Evolutionary conservation across 1,140 invertebrate species (phyloP).

Genomic region (Heliothis subflexa): DNA sequence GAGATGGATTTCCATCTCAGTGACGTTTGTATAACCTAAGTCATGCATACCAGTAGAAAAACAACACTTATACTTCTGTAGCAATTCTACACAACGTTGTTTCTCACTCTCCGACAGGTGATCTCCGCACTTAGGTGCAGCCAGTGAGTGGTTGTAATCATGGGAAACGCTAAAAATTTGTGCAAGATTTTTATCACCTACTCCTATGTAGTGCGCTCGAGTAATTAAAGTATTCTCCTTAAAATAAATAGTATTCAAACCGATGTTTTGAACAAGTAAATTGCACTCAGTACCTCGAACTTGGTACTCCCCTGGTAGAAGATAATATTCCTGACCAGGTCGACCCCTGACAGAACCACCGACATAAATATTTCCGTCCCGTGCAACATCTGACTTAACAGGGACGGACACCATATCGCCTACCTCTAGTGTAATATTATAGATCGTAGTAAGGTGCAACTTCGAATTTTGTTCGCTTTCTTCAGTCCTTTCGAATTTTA

Average conservation of each 20-base stretch:
- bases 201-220: slow-evolving; percentile 30
- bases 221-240: slow-evolving; percentile 33
- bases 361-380: slow-evolving; percentile 50
- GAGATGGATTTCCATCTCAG: slow-evolving; percentile 49
- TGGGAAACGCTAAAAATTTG: not conserved
- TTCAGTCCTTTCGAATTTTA: slow-evolving; percentile 44
- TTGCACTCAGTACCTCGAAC: not conserved
- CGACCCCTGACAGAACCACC: slow-evolving; percentile 44
- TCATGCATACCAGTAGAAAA: slow-evolving; percentile 48
- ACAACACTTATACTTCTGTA: slow-evolving; percentile 38
- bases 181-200: not conserved
- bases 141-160: not conserved
- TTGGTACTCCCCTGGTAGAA: slow-evolving; percentile 54
- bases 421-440: too few species aligned
- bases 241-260: not conserved
- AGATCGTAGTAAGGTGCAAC: too few species aligned
- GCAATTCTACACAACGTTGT: not conserved
- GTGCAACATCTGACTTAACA: slow-evolving; percentile 19
- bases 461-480: too few species aligned
- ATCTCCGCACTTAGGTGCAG: not conserved
- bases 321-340: slow-evolving; percentile 47
- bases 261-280: slow-evolving; percentile 50
- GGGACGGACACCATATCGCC: not conserved
- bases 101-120: slow-evolving; percentile 30
- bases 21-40: slow-evolving; percentile 47